Base-by-base conservation (phyloP, 2,888 invertebrate species). In the Pollenia amentaria region DNA sequence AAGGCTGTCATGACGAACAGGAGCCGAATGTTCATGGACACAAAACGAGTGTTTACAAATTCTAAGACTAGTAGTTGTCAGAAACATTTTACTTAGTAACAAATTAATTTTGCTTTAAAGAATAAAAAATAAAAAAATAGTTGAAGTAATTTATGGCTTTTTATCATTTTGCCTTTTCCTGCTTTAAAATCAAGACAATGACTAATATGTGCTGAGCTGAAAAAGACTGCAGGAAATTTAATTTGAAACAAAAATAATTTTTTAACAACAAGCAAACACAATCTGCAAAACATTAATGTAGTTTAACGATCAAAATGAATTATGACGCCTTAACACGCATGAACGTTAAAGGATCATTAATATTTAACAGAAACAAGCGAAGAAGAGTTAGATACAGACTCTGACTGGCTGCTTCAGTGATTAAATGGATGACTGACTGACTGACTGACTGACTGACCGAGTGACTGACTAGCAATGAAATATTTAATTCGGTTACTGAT, bases 341-440 rank as follows among this genome's bases (percentile, higher is more conserved):
- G 90, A 90, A 91, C 90, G 90, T 91, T 91, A 91, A 92, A 91
- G 91, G 91, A 92, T 92, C 92, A 92, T 92, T 92, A 92, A 92
- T 92, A 92, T 90, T 87, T 79, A 79, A 80, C 70, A 78, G 70
- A 81, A 87, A 67, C 44, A 83, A 72, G 64, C 44, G 8, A 38
- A 10, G 79, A 18, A 75, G 18, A 44, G 53, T 29, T 16, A 75
- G 51, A 60, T 85, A 78, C 70, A 73, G 81, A 75, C 67, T 67
- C 44, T 48, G 46, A 40, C 75, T 62, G 69, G 42, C 62, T 75
- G 76, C 3, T 46, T 46, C 12, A 80, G 46, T 73, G 55, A 55
- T 18, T 72, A 44, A 81, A 38, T 48, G n/a, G n/a, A 21, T 53
- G 29, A 51, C 42, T 64, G 80, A 55, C 51, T 53, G 29, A 51